phyloP scores from a whole-genome alignment of 2,113 vertebrate species.

The Sapajus apella region DNA sequence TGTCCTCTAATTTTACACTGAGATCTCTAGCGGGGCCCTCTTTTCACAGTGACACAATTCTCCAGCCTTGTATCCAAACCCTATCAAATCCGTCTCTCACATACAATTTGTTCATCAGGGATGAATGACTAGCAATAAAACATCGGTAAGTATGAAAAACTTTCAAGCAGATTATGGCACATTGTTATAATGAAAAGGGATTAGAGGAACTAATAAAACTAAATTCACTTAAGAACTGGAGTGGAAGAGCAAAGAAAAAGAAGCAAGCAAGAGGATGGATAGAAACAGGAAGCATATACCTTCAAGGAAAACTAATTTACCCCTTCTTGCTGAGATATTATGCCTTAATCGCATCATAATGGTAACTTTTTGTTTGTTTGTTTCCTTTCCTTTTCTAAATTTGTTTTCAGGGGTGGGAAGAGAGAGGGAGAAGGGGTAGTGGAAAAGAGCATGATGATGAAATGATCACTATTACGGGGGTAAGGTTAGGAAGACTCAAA shows the following conservation, averaged over 20 bases:
- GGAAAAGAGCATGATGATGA: not conserved
- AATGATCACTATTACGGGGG: accelerated
- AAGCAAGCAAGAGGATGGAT: not conserved
- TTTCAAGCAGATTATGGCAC: not conserved
- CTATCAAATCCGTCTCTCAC: not conserved
- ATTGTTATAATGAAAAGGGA: not conserved
- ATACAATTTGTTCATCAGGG: not conserved
- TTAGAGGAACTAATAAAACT: not conserved
- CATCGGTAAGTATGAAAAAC: not conserved
- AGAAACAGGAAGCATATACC: not conserved
- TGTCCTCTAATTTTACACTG: not conserved
- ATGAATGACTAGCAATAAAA: not conserved
- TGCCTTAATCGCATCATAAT: not conserved
- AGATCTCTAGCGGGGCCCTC: not conserved
- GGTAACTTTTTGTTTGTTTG: not conserved
- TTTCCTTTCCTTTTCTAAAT: not conserved
- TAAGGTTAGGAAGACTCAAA: not conserved
- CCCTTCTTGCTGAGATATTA: not conserved
- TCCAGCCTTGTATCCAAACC: not conserved
- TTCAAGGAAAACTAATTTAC: not conserved
- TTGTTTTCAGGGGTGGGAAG: not conserved
- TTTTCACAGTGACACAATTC: not conserved
- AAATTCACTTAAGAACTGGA: not conserved
- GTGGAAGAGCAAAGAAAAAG: not conserved
- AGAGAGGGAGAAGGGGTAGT: not conserved